Conservation (phyloP, 2,797 vertebrate species). For the Geotrypetes seraphini region DNA sequence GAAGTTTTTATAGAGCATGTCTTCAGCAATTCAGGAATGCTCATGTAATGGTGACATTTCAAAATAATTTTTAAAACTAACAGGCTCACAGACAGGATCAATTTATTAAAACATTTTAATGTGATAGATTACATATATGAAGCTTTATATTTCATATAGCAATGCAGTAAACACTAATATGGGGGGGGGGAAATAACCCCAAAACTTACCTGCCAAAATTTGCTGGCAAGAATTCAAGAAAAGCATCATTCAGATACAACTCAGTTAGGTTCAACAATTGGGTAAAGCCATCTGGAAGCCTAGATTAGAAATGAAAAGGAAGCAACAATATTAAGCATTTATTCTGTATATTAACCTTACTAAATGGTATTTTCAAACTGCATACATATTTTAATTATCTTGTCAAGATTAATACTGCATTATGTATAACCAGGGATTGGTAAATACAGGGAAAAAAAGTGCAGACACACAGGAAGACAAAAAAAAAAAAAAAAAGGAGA, state of each 20-base stretch:
- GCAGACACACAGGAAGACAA: too few relatives aligned
- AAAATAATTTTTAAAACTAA: too few relatives aligned
- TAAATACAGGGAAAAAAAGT: too few relatives aligned
- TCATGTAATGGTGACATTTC: too few relatives aligned
- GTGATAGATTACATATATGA: constrained; percentile 3
- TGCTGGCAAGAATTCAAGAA: constrained; percentile 91
- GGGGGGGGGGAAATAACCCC: too few relatives aligned
- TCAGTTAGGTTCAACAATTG: constrained; percentile 90
- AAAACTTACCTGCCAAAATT: constrained; percentile 91
- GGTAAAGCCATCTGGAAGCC: constrained; percentile 95
- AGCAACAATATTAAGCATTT: background rate
- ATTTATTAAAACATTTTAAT: too few relatives aligned
- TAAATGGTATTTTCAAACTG: background rate
- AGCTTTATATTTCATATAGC: background rate
- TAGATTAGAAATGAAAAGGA: constrained; percentile 49
- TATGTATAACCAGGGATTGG: too few relatives aligned
- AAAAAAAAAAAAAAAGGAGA: too few relatives aligned
- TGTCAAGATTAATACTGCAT: background rate
- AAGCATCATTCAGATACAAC: constrained; percentile 96
- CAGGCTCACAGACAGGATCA: too few relatives aligned
- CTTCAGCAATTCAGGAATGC: too few relatives aligned
- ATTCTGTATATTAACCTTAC: background rate
- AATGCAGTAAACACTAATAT: constrained; percentile 2
- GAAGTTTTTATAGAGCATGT: too few relatives aligned
- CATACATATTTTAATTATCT: background rate